Base-by-base conservation (phyloP, 2,113 vertebrate genomes). In the Brachyhypopomus occidentalis region DNA sequence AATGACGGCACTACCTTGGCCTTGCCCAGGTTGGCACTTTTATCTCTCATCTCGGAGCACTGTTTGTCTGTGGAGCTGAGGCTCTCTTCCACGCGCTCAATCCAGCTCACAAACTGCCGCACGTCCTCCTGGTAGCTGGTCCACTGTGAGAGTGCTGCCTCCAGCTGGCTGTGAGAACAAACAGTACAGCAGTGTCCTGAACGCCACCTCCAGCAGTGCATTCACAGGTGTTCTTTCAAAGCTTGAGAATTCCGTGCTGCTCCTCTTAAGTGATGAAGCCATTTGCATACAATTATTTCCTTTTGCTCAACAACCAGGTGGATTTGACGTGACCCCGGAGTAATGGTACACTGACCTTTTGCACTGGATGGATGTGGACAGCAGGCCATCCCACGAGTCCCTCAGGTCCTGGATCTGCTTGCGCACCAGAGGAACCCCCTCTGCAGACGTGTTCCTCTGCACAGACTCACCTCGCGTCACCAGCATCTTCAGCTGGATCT, bases 101-200 rank as follows among this genome's bases (percentile, higher is more conserved):
- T 97, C 98, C 98, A 99, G 75, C 88, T 87, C 67, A 95, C 91
- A 89, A 99, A 98, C 91, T 97, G 96, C 2, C 92, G 92, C 27
- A 98, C 94, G 0, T 98, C 97, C 84, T 99, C 98, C 90, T 98
- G 96, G 60, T 98, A 99, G 89, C 96, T 98, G 63, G 97, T 98
- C 98, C 97, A 99, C 78, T 98, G 96, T 0, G 96, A 98, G 6
- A 98, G 95, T 19, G 96, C 95, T 2, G 96, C 97, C 92, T 99
- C 98, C 36, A 99, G 89, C 84, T 97, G 98, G 83, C 98, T 99
- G 94, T 56, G 91, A 7, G 20, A 72, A 67, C 76, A 0, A 34
- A 75, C 45, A 69, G 78, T 38, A 75, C 25, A 38, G 36, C 20
- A 85, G 19, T 11, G 22, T 62, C 66, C 52, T 19, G 55, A 30